phyloP scores from a whole-genome alignment of 2,113 vertebrate species.

The Buteo buteo region DNA sequence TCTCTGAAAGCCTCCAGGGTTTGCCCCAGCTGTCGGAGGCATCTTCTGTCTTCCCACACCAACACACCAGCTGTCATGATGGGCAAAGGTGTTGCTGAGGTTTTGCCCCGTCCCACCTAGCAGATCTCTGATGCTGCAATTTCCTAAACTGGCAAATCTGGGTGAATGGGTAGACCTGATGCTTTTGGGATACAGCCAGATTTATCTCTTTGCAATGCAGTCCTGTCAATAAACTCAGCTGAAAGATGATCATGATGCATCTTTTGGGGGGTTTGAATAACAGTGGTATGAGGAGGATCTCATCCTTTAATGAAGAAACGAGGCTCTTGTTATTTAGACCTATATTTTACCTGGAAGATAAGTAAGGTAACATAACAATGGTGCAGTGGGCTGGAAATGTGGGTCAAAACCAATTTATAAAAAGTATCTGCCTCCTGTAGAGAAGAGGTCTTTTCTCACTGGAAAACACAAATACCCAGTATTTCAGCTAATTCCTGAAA shows the following conservation, averaged over 20 bases:
- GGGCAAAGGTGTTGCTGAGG: fast-evolving
- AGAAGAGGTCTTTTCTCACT: not conserved
- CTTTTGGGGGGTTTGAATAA: not conserved
- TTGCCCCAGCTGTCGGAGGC: not conserved
- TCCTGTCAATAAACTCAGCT: not conserved
- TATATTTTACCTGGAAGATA: not conserved
- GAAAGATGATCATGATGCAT: not conserved
- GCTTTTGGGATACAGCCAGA: not conserved
- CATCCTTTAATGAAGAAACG: not conserved
- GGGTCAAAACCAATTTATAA: not conserved
- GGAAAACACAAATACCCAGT: not conserved
- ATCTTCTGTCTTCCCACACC: fast-evolving
- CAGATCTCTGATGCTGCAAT: fast-evolving
- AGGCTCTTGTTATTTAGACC: not conserved
- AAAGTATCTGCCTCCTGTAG: not conserved
- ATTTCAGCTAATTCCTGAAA: not conserved
- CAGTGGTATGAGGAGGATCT: not conserved
- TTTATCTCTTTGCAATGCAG: not conserved
- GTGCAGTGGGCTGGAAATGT: not conserved
- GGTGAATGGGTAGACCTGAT: fast-evolving
- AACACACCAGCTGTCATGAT: not conserved
- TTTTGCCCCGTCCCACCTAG: not conserved
- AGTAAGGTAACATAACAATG: not conserved
- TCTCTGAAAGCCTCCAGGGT: not conserved
- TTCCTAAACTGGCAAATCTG: not conserved